Conservation (phyloP, 2,113 vertebrate genomes). For the Tretioscincus oriximinensis region DNA sequence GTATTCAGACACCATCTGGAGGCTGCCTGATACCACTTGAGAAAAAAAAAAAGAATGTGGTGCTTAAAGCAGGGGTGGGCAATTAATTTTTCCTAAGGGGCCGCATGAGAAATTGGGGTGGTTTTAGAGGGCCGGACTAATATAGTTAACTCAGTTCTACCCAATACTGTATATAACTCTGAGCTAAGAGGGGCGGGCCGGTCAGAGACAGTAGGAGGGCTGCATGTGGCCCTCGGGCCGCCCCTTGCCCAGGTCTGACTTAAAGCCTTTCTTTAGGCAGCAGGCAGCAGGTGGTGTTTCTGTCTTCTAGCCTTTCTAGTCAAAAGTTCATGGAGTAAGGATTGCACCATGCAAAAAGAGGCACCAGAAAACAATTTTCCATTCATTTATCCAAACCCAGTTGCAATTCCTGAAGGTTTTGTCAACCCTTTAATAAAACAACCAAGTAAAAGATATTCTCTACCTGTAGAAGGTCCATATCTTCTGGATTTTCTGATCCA, state of each 20-base stretch:
- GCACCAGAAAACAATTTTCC: neutral
- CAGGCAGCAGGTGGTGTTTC: neutral
- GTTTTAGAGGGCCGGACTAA: no score
- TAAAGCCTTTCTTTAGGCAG: neutral
- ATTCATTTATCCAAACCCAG: no score
- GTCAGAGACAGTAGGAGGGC: no score
- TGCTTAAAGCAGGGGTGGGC: no score
- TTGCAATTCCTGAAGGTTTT: neutral
- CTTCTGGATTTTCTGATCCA: slow-evolving; percentile 70
- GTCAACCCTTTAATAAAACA: neutral
- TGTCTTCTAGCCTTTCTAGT: neutral
- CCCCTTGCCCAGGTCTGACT: no score
- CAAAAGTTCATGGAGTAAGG: neutral
- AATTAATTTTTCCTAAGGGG: no score
- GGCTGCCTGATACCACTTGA: neutral
- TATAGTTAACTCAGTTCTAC: no score
- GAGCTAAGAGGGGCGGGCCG: no score
- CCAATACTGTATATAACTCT: no score
- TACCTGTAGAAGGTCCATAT: slow-evolving; percentile 78
- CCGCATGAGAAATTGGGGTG: no score
- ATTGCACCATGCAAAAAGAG: neutral
- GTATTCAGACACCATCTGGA: no score
- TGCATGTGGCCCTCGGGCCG: no score
- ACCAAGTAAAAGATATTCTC: neutral
- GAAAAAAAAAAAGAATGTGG: neutral